phyloP scores from a whole-genome alignment of 2,797 vertebrate genomes.

The Amblyopsis hoosieri region DNA sequence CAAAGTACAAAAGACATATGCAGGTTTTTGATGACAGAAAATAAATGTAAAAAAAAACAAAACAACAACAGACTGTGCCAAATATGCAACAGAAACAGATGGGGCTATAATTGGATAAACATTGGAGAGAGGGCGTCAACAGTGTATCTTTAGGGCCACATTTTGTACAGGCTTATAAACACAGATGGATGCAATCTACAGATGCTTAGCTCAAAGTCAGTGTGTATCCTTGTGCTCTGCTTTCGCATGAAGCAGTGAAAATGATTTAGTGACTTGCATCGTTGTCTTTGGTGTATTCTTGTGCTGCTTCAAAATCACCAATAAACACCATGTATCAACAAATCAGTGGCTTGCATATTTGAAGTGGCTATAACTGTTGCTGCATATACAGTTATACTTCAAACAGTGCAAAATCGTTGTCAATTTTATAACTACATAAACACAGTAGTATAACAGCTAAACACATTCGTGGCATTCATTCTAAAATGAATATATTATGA shows the following conservation, averaged over 20 bases:
- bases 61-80: constrained; percentile 66
- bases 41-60: constrained; percentile 48
- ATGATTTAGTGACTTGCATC: constrained; percentile 72
- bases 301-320: constrained; percentile 74
- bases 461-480: no score
- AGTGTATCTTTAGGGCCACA: constrained; percentile 62
- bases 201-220: constrained; percentile 70
- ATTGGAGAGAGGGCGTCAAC: constrained; percentile 52
- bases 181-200: constrained; percentile 64
- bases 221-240: constrained; percentile 78
- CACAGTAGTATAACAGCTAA: no score
- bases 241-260: constrained; percentile 80
- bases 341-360: constrained; percentile 30
- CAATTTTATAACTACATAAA: no score
- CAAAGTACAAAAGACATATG: constrained; percentile 59
- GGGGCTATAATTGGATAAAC: constrained; percentile 68
- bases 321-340: constrained; percentile 70
- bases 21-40: constrained; percentile 57
- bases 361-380: neutral
- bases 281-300: constrained; percentile 77
- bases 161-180: constrained; percentile 73
- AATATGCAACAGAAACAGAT: constrained; percentile 78
- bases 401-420: no score
- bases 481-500: no score
- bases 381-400: no score